phyloP scores from a whole-genome alignment of 2,888 invertebrate genomes.

The Campoplex capitator region DNA sequence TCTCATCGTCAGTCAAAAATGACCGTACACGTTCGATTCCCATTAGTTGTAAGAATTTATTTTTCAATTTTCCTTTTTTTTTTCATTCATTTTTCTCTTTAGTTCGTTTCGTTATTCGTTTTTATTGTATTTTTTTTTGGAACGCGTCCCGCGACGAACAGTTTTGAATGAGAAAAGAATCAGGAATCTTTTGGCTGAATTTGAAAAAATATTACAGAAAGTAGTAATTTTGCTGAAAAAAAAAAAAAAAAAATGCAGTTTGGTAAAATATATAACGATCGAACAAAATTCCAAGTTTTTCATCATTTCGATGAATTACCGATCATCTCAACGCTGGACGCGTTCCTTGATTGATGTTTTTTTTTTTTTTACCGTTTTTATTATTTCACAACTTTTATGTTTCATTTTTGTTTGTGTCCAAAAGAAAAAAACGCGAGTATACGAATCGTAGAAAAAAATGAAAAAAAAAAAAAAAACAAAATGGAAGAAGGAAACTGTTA shows the following conservation, averaged over 20 bases:
- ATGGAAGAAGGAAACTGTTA: constrained; percentile 64
- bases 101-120: constrained; percentile 52
- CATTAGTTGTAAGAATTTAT: constrained; percentile 28
- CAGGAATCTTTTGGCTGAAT: neutral
- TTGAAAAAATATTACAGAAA: neutral
- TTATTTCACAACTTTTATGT: constrained; percentile 62
- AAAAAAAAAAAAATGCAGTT: neutral
- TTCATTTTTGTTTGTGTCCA: constrained; percentile 69
- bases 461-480: constrained; percentile 62
- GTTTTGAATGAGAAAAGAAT: constrained; percentile 14
- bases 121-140: constrained; percentile 38
- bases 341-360: constrained; percentile 42
- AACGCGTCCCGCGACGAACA: constrained; percentile 24
- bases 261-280: neutral
- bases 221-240: neutral
- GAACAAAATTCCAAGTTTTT: constrained; percentile 31
- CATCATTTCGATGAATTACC: neutral
- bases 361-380: constrained; percentile 41
- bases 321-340: constrained; percentile 43
- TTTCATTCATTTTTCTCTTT: constrained; percentile 38
- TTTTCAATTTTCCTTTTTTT: constrained; percentile 39
- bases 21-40: constrained; percentile 29
- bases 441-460: constrained; percentile 63
- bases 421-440: constrained; percentile 61
- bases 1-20: constrained; percentile 49